Percentiles rank a stretch among this genome's conserved stretches.
Evolutionary conservation across 2,888 invertebrate genomes (phyloP).

Genomic region (Eristalis pertinax): DNA sequence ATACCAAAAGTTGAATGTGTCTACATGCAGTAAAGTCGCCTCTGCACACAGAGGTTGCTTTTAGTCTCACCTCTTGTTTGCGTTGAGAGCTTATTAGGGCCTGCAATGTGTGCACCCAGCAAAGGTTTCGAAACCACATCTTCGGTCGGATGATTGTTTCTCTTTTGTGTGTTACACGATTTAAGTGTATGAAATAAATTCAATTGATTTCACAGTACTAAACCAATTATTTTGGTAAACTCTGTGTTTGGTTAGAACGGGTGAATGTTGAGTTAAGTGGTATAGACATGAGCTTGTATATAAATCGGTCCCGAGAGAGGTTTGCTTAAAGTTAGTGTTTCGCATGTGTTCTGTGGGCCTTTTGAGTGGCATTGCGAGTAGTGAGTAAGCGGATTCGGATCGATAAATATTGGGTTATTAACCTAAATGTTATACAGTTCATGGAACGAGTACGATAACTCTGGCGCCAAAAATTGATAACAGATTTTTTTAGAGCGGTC

Average conservation of each 20-base stretch:
- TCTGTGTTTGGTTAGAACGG: constrained; percentile 24
- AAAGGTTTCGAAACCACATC: constrained; percentile 43
- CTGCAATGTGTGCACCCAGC: constrained; percentile 23
- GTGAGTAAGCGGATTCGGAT: too few relatives aligned
- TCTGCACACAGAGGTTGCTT: constrained; percentile 29
- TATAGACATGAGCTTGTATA: background rate
- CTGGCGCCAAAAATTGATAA: too few relatives aligned
- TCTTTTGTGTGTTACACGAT: constrained; percentile 54
- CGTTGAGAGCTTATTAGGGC: constrained; percentile 48
- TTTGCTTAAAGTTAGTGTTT: constrained; percentile 2
- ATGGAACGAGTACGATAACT: too few relatives aligned
- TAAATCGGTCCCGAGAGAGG: background rate
- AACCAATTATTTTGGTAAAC: constrained; percentile 60
- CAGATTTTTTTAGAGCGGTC: too few relatives aligned
- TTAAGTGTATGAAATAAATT: constrained; percentile 60
- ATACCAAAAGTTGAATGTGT: constrained; percentile 24
- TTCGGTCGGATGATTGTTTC: constrained; percentile 36
- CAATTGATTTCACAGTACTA: constrained; percentile 60
- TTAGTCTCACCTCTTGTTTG: constrained; percentile 41
- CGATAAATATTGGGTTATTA: too few relatives aligned
- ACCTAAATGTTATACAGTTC: too few relatives aligned
- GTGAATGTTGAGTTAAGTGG: background rate
- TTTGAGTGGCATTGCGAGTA: too few relatives aligned
- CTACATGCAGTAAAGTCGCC: constrained; percentile 1
- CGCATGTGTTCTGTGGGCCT: background rate